Percentiles rank a stretch among this genome's conserved stretches.
phyloP scores from a whole-genome alignment of 2,797 vertebrate species.

The Eulemur coronatus region DNA sequence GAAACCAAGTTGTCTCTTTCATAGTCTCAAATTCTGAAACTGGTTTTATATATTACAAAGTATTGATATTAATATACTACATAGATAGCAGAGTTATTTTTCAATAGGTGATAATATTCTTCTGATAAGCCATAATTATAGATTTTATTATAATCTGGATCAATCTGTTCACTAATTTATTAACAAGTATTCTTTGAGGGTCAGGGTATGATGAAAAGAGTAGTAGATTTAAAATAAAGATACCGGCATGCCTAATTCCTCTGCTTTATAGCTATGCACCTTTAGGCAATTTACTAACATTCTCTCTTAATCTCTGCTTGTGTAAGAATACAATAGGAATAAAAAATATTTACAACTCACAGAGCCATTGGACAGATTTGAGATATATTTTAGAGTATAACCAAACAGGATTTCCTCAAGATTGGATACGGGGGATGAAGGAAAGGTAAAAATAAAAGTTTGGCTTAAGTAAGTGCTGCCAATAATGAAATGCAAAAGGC shows the following conservation, averaged over 20 bases:
- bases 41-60: constrained; percentile 4
- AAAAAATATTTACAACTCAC: background rate
- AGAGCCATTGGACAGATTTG: background rate
- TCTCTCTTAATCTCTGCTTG: background rate
- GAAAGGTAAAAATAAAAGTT: constrained; percentile 12
- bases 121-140: background rate
- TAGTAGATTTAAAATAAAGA: background rate
- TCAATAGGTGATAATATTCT: background rate
- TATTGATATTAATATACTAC: background rate
- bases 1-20: background rate
- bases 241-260: background rate
- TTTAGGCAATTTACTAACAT: background rate
- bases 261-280: background rate
- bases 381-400: constrained; percentile 6
- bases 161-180: background rate
- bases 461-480: background rate
- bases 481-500: background rate
- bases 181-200: constrained; percentile 18
- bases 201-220: background rate
- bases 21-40: constrained; percentile 40
- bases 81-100: background rate
- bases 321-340: background rate
- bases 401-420: background rate
- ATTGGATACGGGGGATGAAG: background rate
- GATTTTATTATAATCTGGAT: constrained; percentile 35